phyloP scores from a whole-genome alignment of 2,888 invertebrate genomes.

The Sericinus montela region DNA sequence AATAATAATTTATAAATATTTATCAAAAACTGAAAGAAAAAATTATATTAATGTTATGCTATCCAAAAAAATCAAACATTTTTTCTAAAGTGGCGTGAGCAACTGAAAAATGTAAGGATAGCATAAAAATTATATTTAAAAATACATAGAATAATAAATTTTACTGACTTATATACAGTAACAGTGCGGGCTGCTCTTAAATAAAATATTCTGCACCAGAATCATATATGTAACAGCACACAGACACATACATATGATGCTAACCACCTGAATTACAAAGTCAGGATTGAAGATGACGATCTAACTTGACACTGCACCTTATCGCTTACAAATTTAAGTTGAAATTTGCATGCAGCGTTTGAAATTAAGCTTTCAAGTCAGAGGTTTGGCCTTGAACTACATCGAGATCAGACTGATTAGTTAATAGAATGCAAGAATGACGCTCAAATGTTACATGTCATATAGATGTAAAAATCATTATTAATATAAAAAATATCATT shows the following conservation, averaged over 20 bases:
- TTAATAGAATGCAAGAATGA: no score
- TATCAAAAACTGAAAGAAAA: no score
- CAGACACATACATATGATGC: slow-evolving; percentile 4
- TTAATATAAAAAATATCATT: no score
- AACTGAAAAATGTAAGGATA: neutral
- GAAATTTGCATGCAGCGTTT: neutral
- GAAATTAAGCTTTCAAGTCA: neutral
- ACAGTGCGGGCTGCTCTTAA: neutral
- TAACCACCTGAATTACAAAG: slow-evolving; percentile 15
- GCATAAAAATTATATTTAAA: slow-evolving; percentile 1
- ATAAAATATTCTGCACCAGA: slow-evolving; percentile 4
- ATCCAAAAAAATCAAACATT: neutral
- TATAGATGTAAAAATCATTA: no score
- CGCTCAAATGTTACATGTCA: no score
- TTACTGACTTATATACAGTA: slow-evolving; percentile 19
- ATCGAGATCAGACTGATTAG: slow-evolving; percentile 8
- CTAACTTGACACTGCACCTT: neutral
- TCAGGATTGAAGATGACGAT: slow-evolving; percentile 17
- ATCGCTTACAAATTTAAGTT: neutral
- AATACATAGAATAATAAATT: slow-evolving; percentile 14
- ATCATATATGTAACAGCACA: neutral
- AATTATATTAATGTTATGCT: no score
- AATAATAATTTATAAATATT: no score
- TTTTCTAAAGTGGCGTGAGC: neutral
- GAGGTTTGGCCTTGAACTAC: slow-evolving; percentile 3